Base-by-base conservation (phyloP, 2,797 vertebrate genomes). In the Alca torda region DNA sequence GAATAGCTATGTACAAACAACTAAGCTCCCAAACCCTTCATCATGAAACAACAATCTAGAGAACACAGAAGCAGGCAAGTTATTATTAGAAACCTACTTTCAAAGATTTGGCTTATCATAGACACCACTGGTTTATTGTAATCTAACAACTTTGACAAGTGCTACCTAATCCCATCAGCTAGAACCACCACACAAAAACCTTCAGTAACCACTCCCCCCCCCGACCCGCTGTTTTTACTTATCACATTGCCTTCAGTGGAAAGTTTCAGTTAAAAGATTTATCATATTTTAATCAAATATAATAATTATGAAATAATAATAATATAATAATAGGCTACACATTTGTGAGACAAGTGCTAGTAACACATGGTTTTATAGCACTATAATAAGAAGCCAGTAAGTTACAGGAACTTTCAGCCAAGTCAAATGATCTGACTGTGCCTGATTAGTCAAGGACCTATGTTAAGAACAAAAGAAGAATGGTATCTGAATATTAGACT, bases 381-480 rank as follows among this genome's bases (percentile, higher is more conserved):
- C 93, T 92, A 77, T 92, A 94, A 70, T 93, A 90, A 95, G 48
- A 26, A 90, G 48, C 20, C 41, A 77, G 56, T 76, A 92, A 95
- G 68, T 84, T 77, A 95, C 73, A 95, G 60, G 12, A 92, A 43
- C 78, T 80, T 92, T 61, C 90, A 95, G 60, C 53, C 72, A 78
- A 92, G 93, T 90, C 68, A 96, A 93, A 82, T 51, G 91, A 87
- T 95, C 93, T 80, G 78, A 77, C 94, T 83, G 59, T 68, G 81
- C 35, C 84, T 68, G 74, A 95, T 94, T 96, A 97, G 95, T 96
- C 94, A 96, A 96, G 95, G 93, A 33, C 75, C 81, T 95, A 96
- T 72, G 88, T 96, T 95, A 95, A 72, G 95, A 96, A 92, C 84
- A 96, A 95, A 95, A 95, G 94, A 92, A 96, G 91, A 89, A 94